Evolutionary conservation across 2,113 vertebrate genomes (phyloP).

Genomic region (Anguilla rostrata): DNA sequence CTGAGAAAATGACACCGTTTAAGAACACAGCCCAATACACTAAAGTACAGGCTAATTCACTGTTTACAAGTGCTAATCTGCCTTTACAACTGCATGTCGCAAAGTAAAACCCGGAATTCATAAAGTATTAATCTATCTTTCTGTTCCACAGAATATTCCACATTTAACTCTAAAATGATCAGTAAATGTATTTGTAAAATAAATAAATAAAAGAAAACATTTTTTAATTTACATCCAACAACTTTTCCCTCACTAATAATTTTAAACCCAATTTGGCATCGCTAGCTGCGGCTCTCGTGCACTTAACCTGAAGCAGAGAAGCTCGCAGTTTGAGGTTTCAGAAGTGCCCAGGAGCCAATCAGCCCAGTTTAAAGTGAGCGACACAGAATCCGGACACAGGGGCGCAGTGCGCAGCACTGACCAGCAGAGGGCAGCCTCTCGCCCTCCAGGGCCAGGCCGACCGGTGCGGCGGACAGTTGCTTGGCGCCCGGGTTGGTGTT

Average conservation of each 20-base stretch:
- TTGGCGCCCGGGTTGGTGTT: conserved; percentile 82
- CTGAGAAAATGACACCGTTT: conserved; percentile 14
- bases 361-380: not conserved
- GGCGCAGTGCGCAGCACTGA: conserved; percentile 44
- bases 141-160: too few species aligned
- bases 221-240: too few species aligned
- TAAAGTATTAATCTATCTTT: too few species aligned
- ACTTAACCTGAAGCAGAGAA: too few species aligned
- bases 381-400: not conserved
- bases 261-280: too few species aligned
- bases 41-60: not conserved
- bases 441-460: conserved; percentile 66
- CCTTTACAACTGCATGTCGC: too few species aligned
- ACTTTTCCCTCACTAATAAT: not conserved
- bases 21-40: not conserved
- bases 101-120: too few species aligned
- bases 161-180: too few species aligned
- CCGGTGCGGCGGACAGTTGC: conserved; percentile 64
- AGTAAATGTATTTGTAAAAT: too few species aligned
- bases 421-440: conserved; percentile 79
- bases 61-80: not conserved
- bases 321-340: too few species aligned
- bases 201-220: too few species aligned
- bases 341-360: not conserved
- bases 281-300: too few species aligned